Base-by-base conservation (phyloP, 1,140 invertebrate species). In the Cherax destructor region DNA sequence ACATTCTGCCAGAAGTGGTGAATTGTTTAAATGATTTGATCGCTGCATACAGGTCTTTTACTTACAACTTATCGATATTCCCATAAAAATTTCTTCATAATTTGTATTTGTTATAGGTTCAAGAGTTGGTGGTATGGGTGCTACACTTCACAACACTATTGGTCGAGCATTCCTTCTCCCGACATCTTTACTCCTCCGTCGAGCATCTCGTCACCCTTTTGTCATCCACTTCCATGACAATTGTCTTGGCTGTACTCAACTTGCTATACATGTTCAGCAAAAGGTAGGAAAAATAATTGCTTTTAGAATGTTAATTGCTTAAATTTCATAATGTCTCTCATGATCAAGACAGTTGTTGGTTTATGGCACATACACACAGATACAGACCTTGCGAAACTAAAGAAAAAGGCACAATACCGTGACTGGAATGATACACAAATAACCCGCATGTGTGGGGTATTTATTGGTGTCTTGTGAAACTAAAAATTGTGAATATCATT, bases 251-350 rank as follows among this genome's bases (percentile, higher is more conserved):
- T 93, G 97, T 98, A 76, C 95, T 98, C 79, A 98, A 98, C 95
- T 95, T 98, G 90, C 95, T 98, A 10, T 98, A 98, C 94, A 98
- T 98, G 95, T 98, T 98, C 95, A 98, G 97, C 93, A 98, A 98
- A 95, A 95, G 98, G 92, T 98, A 18, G 65, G 86, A 0, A 41
- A 41, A 41, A 41, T 41, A 41, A 41, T 41, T 41, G 30, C 30
- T 41, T 41, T 41, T 41, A 41, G 30, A 41, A 41, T 41, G 30
- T 41, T 41, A 41, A 41, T 0, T 41, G 30, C 30, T 41, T 41
- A 41, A 41, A 41, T 41, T 41, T 41, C 30, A 41, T 41, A 41
- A 41, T 41, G 30, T 1, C 30, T 41, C 2, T 41, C 30, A 41
- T 41, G 30, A 41, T 41, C 30, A 41, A 41, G 2, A 41, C 30